Percentiles rank a stretch among this genome's conserved stretches.
phyloP scores from a whole-genome alignment of 2,113 vertebrate genomes.

The Scolopax mira region DNA sequence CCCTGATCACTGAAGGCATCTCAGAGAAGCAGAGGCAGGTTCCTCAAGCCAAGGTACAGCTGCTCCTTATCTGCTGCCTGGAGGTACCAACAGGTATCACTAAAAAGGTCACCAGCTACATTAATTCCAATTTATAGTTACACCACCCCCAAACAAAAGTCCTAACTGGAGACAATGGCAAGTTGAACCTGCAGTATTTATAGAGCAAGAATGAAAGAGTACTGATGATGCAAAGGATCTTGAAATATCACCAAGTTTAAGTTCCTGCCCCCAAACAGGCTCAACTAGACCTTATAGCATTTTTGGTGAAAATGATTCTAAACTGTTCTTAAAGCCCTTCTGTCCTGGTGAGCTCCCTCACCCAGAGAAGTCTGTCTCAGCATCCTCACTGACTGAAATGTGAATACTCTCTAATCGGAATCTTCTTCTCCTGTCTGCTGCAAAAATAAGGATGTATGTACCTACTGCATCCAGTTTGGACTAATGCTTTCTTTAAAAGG shows the following conservation, averaged over 20 bases:
- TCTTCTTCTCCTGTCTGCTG: neutral
- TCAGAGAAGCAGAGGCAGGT: neutral
- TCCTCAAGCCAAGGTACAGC: neutral
- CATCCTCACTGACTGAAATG: neutral
- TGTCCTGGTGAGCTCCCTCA: neutral
- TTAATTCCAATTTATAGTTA: neutral
- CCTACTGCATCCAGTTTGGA: neutral
- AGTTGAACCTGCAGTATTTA: neutral
- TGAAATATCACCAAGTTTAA: neutral
- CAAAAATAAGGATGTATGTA: neutral
- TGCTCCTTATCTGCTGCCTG: neutral
- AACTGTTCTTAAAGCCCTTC: neutral
- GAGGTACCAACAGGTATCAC: neutral
- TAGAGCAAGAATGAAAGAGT: neutral
- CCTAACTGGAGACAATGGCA: neutral
- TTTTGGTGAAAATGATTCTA: neutral
- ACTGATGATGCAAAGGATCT: neutral
- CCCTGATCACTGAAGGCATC: neutral
- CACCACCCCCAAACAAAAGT: rapidly evolving
- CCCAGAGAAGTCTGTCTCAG: neutral
- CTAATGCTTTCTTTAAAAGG: neutral
- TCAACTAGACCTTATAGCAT: neutral
- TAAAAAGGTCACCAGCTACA: neutral
- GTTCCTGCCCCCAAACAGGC: neutral
- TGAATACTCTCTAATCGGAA: neutral